phyloP scores from a whole-genome alignment of 2,113 vertebrate species.

The Siphamia tubifer region DNA sequence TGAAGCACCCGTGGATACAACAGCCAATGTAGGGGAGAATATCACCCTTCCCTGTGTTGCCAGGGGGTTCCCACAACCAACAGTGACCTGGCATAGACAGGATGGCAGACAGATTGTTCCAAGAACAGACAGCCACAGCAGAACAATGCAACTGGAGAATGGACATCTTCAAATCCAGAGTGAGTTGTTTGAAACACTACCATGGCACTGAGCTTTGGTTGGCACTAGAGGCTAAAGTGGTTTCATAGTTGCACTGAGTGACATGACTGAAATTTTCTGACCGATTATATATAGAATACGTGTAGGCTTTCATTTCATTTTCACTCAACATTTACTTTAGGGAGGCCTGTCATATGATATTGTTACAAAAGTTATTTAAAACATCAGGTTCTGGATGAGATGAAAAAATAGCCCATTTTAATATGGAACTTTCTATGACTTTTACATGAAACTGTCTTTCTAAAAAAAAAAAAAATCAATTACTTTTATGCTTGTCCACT shows the following conservation, averaged over 20 bases:
- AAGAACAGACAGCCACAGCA: constrained; percentile 8
- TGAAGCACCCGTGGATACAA: constrained; percentile 73
- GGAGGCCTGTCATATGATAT: not conserved
- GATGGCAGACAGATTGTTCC: constrained; percentile 71
- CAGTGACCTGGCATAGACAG: constrained; percentile 80
- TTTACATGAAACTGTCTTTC: too few species aligned
- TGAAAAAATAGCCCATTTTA: too few species aligned
- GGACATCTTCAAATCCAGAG: constrained; percentile 84
- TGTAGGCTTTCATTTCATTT: constrained; percentile 29
- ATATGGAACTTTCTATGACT: too few species aligned
- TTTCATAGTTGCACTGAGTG: constrained; percentile 4
- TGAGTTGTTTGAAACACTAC: constrained; percentile 75
- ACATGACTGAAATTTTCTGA: constrained; percentile 24
- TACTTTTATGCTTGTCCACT: not conserved
- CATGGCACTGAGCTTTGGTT: not conserved
- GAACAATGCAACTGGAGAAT: constrained; percentile 61
- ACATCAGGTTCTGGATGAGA: too few species aligned
- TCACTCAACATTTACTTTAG: constrained; percentile 35
- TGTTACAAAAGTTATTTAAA: too few species aligned
- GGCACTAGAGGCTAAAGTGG: not conserved
- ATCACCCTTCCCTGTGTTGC: constrained; percentile 79
- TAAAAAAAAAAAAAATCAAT: not conserved
- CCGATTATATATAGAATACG: constrained; percentile 35
- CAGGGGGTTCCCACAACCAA: constrained; percentile 78
- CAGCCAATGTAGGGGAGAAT: constrained; percentile 75